A percentile compares a stretch with the other conserved stretches of the same genome.
Conservation (phyloP, 2,888 invertebrate species). For the Salpingus planirostris region DNA sequence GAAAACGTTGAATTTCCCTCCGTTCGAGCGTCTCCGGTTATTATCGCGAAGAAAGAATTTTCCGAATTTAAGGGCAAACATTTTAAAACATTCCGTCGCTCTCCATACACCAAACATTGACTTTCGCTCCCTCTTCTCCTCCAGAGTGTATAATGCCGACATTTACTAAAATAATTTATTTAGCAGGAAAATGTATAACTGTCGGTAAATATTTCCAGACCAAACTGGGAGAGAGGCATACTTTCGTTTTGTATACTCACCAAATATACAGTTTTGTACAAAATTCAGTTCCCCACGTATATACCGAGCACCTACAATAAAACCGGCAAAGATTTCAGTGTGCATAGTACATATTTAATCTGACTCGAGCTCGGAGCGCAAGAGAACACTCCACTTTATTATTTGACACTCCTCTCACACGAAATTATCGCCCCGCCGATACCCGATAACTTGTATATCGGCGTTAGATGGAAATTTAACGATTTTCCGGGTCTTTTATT, state of each 20-base stretch:
- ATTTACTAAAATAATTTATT: constrained; percentile 45
- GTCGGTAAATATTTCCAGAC: constrained; percentile 44
- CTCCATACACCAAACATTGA: constrained; percentile 39
- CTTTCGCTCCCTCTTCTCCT: constrained; percentile 37
- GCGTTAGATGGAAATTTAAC: too few relatives aligned
- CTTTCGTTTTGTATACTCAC: constrained; percentile 41
- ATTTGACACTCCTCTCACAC: constrained; percentile 33
- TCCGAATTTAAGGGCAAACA: constrained; percentile 17
- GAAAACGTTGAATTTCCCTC: too few relatives aligned
- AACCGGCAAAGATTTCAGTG: constrained; percentile 37
- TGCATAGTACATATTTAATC: constrained; percentile 37
- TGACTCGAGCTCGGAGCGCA: too few relatives aligned
- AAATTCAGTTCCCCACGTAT: constrained; percentile 38
- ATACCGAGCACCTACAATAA: too few relatives aligned
- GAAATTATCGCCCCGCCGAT: too few relatives aligned
- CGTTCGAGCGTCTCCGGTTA: too few relatives aligned
- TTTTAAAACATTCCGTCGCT: constrained; percentile 30
- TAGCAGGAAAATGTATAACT: constrained; percentile 45
- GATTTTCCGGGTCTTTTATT: too few relatives aligned
- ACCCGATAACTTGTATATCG: too few relatives aligned
- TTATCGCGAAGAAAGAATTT: too few relatives aligned
- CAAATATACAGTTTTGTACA: constrained; percentile 39
- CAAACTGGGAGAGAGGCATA: constrained; percentile 42
- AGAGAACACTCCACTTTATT: constrained; percentile 31
- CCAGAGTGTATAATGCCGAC: constrained; percentile 39